Evolutionary conservation across 2,888 invertebrate genomes (phyloP), one percentile per base, ranked within the genome.

Genomic region (Synanthedon vespiformis): DNA sequence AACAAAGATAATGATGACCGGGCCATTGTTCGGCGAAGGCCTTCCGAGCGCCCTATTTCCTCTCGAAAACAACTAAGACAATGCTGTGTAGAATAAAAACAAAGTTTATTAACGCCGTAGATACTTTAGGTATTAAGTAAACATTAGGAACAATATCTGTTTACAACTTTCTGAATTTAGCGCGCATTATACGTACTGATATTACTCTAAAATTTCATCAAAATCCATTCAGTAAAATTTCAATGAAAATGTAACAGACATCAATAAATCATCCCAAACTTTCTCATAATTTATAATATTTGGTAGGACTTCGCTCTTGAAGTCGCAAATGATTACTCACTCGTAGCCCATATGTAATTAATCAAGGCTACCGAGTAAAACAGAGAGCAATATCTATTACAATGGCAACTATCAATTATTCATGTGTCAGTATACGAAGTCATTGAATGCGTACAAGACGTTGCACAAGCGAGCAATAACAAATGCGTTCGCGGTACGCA

Each of bases 401-500:
- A 65, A 65, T 65, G 58, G 58, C 27, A 48, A 54, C 54, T 44
- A 55, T 55, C 53, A 51, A 57, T 58, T 55, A 56, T 58, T 58
- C 55, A 52, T 54, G 56, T 53, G 53, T 50, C 50, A 50, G 52
- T 57, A n/a, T n/a, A 56, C 56, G 50, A 52, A 54, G 54, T 52
- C 53, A 53, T 51, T 56, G 56, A 56, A 52, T 54, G 52, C 55
- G 56, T 59, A 56, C 56, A 55, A 61, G 44, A 44, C 57, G 62
- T 73, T 69, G 57, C 68, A 64, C 67, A 73, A 72, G 65, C 62
- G 59, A 61, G 54, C 52, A 56, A 62, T 65, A 61, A 63, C 62
- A 61, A 61, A 52, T 57, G 57, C 59, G 62, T 67, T 65, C 62
- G 59, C 53, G 55, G 61, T 66, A 69, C 64, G 62, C 65, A 65